A percentile compares a stretch with the other conserved stretches of the same genome.
Conservation (phyloP, 2,113 vertebrate species). For the Ophiodon elongatus region DNA sequence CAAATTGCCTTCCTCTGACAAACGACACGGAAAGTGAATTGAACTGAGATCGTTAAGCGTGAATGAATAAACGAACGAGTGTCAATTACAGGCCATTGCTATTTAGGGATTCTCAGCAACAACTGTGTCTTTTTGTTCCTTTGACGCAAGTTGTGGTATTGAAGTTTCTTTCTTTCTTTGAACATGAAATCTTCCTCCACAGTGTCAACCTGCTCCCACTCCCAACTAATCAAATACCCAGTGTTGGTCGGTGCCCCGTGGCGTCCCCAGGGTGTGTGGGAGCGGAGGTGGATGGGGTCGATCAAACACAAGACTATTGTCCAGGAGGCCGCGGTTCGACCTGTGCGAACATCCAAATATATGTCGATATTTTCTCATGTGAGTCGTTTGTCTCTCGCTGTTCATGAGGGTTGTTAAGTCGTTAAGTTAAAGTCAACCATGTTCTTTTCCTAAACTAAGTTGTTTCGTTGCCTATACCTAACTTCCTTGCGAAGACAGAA, state of each 20-base stretch:
- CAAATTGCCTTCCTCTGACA: constrained; percentile 15
- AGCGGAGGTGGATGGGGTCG: neutral
- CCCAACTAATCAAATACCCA: neutral
- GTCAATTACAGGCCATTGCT: constrained; percentile 13
- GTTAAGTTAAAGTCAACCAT: neutral
- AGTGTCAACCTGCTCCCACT: neutral
- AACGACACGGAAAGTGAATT: constrained; percentile 20
- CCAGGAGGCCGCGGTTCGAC: neutral
- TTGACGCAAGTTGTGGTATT: neutral
- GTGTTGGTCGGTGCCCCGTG: neutral
- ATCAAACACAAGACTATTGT: neutral
- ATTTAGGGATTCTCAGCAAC: constrained; percentile 9
- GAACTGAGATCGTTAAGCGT: neutral
- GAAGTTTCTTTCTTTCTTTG: constrained; percentile 5
- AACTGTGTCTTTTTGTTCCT: neutral
- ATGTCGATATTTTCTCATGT: neutral
- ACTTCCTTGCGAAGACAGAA: neutral
- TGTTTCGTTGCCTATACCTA: neutral
- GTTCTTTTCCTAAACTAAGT: neutral
- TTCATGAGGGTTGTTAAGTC: too few relatives aligned
- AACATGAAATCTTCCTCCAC: constrained; percentile 16
- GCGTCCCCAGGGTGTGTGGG: neutral
- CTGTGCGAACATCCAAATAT: neutral
- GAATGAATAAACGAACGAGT: constrained; percentile 24
- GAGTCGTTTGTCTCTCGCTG: neutral